Evolutionary conservation across 2,797 vertebrate genomes (phyloP), one percentile per base, ranked within the genome.

Genomic region (Manis javanica): DNA sequence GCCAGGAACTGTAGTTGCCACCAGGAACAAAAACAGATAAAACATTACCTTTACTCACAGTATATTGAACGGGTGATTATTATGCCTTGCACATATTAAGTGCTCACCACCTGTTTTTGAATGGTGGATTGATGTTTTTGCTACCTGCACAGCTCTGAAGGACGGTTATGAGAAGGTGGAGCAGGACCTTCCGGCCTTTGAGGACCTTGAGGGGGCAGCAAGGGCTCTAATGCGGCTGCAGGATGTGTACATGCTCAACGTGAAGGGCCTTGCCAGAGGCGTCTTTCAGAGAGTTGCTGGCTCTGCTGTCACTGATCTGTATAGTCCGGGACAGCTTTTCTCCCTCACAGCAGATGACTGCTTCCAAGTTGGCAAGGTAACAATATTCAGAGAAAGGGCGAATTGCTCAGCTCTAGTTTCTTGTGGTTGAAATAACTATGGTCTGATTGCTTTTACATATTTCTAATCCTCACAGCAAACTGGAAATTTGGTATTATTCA

Each of bases 291-390:
- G 97, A 53, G 90, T 98, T 4, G 91, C 98, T 0, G 96, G 98
- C 2, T 49, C 98, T 1, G 91, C 90, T 0, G 68, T 98, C 74
- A 0, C 97, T 2, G 98, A 99, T 31, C 93, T 99, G 78, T 99
- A 99, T 98, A 98, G 92, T 53, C 99, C 99, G 0, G 0, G 96
- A 2, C 98, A 98, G 53, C 98, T 97, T 0, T 87, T 98, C 59
- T 78, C 98, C 0, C 98, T 99, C 92, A 99, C 99, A 0, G 99
- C 99, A 0, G 99, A 99, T 0, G 99, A 99, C 98, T 99, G 99
- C 97, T 99, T 99, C 97, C 98, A 99, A 2, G 98, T 99, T 81
- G 99, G 99, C 96, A 99, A 99, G 99, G 99, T 99, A 98, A 94
- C 16, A 1, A 0, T 34, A 15, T 37, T 74, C 82, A 71, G 79